Conservation (phyloP, 2,888 invertebrate species). For the Lepidocyrtinus sp. region DNA sequence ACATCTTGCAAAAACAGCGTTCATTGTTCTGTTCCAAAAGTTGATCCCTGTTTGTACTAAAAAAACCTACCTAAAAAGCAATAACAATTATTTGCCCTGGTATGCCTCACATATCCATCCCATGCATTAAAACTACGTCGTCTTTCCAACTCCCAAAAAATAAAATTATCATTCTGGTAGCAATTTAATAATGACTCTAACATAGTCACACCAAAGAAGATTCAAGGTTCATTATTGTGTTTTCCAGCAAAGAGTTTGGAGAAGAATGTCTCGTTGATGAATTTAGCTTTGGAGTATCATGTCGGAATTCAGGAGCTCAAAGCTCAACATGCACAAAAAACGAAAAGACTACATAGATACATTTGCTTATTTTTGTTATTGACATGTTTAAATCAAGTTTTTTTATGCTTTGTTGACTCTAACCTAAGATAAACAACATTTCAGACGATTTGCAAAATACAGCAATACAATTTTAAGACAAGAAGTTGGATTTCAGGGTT, state of each 20-base stretch:
- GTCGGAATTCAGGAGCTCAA: no score
- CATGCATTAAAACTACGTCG: background rate
- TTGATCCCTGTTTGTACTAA: background rate
- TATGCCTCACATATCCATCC: conserved; percentile 6
- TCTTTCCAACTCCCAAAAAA: background rate
- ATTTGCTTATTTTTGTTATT: no score
- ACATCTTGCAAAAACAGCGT: background rate
- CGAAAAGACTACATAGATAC: no score
- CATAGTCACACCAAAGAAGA: background rate
- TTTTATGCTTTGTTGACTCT: no score
- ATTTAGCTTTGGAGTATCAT: no score
- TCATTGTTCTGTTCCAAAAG: conserved; percentile 8
- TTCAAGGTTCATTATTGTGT: background rate
- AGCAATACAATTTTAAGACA: no score
- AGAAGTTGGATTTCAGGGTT: no score
- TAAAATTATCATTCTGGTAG: conserved; percentile 1
- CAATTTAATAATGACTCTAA: background rate
- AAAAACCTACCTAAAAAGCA: background rate
- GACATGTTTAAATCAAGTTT: no score
- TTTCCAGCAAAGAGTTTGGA: no score
- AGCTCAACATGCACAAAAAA: no score
- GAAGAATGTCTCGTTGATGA: background rate
- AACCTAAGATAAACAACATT: no score
- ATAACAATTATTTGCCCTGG: background rate
- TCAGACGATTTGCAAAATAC: no score